Percentiles rank a stretch among this genome's conserved stretches.
Evolutionary conservation across 2,888 invertebrate genomes (phyloP).

Genomic region (Tetanocera ferruginea): DNA sequence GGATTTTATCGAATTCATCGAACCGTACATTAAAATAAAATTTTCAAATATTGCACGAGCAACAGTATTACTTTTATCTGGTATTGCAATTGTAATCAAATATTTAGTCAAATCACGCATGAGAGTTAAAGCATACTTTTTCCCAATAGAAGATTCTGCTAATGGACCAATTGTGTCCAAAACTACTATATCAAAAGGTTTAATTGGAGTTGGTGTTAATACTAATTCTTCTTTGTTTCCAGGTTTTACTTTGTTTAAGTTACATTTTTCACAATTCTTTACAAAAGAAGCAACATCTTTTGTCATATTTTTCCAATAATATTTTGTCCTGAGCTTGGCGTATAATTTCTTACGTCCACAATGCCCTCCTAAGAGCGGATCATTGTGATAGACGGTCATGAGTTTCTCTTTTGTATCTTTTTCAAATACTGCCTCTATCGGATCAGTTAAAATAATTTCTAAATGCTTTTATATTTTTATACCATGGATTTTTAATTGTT

Average conservation of each 20-base stretch:
- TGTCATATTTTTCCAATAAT: too few species aligned
- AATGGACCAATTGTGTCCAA: conserved; percentile 48
- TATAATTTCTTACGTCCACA: conserved; percentile 25
- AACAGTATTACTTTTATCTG: conserved; percentile 51
- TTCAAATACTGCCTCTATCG: background rate
- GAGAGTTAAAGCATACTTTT: conserved; percentile 36
- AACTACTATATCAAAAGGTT: conserved; percentile 41
- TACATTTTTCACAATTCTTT: too few species aligned
- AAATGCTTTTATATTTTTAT: conserved; percentile 15
- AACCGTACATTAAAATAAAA: conserved; percentile 47
- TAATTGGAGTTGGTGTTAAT: conserved; percentile 37
- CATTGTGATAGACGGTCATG: conserved; percentile 27
- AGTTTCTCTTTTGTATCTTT: conserved; percentile 14
- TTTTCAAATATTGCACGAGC: conserved; percentile 49
- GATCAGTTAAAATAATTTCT: conserved; percentile 16
- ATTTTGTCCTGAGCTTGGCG: conserved; percentile 38
- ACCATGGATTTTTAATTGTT: background rate
- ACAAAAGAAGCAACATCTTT: conserved; percentile 36
- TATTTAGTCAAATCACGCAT: conserved; percentile 47
- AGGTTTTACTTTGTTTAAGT: conserved; percentile 33
- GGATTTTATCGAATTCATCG: conserved; percentile 41
- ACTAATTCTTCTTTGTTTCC: conserved; percentile 37
- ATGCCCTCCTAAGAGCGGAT: conserved; percentile 37
- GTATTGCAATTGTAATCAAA: conserved; percentile 45
- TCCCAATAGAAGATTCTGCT: conserved; percentile 35